Base-by-base conservation (phyloP, 2,113 vertebrate species). In the Catharus fuscescens region DNA sequence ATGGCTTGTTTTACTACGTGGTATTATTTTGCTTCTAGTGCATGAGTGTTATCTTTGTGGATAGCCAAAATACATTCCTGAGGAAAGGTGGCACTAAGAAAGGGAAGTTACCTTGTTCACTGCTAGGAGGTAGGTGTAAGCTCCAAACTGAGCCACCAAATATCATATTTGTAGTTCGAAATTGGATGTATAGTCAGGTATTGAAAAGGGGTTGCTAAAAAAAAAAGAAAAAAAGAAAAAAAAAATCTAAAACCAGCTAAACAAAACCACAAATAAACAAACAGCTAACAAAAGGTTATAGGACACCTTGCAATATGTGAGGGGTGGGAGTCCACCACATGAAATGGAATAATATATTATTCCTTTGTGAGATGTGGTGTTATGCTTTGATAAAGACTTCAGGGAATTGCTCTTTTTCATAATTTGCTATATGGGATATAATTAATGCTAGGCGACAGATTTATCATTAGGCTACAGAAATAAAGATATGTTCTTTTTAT, bases 391-490 rank as follows among this genome's bases (percentile, higher is more conserved):
- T 71, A 86, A 91, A 93, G 48, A 81, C 76, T 86, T 88, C 52
- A 79, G 57, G 80, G 57, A 73, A 89, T 71, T 79, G 52, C 15
- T 94, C 50, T 89, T 87, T 92, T 94, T 94, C 77, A 92, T 56
- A 60, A 81, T 89, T 84, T 93, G 20, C 18, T 85, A 19, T 88
- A 76, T 82, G 23, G n/a, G 29, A 79, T 87, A 84, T 67, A 79
- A 95, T 76, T 87, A 82, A 82, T 54, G 9, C 15, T 85, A 50
- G 42, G 18, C 36, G 77, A 50, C 18, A 2, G 2, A 40, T 81
- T 69, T 79, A 45, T 71, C 61, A 87, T 85, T 61, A 42, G 18
- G 18, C 25, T 85, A 38, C 29, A 70, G 61, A 87, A 89, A 93
- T 69, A 88, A 90, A 85, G 7, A 18, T 10, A 53, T 2, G 8